Base-by-base conservation (phyloP, 2,888 invertebrate genomes). In the Acleris cristana region DNA sequence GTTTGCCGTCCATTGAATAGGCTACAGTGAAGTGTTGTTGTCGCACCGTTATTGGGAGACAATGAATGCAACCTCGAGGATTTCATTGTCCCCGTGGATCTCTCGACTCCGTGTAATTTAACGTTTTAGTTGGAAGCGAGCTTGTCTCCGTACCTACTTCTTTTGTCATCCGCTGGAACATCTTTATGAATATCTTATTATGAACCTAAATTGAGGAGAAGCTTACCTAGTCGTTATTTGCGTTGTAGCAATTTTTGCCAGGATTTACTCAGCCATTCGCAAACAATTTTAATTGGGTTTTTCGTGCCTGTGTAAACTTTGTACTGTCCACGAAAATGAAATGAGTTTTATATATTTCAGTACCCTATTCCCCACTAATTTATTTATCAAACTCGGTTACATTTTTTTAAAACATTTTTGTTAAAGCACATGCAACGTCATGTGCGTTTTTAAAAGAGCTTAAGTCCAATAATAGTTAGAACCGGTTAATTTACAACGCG, bases 101-200 rank as follows among this genome's bases (percentile, higher is more conserved):
- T 76, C 74, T 74, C 74, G 74, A 76, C 72, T 79, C 81, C 82
- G 79, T 81, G 78, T 86, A 84, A 87, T 87, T 87, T 84, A 82
- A 82, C 82, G 84, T 88, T 87, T 84, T 79, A 85, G 81, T 79
- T 79, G 76, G 74, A 77, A 80, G 74, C 76, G 70, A 75, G 79
- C 75, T 79, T 79, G 77, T 79, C 77, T 79, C 77, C 53, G 53
- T 53, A 48, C 53, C 48, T 61, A 56, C 75, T 81, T 85, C 85
- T 85, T 85, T 88, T 84, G 85, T 87, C 82, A 76, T 84, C 74
- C 79, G 65, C 70, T 74, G 80, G 79, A 85, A 88, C 84, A 84
- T 89, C 87, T 89, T 88, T 87, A 89, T 89, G 85, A 90, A 90
- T 89, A 89, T 87, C 87, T 89, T 89, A 90, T 89, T 87, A 90